phyloP scores from a whole-genome alignment of 2,797 vertebrate genomes.

The Aulostomus chinensis region DNA sequence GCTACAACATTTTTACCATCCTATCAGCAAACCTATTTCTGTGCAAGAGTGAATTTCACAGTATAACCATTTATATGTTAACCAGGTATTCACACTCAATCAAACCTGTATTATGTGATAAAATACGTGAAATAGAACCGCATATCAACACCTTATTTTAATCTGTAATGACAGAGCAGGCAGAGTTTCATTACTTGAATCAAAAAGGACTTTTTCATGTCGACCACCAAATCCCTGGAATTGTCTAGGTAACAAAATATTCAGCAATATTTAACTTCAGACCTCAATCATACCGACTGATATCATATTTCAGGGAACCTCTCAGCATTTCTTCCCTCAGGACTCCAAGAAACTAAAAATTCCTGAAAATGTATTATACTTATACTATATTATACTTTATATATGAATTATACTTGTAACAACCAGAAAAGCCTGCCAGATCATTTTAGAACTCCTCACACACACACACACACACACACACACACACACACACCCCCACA shows the following conservation, averaged over 20 bases:
- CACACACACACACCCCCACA: too few species aligned
- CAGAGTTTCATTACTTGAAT: conserved; percentile 7
- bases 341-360: too few species aligned
- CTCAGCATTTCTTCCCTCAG: neutral
- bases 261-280: conserved; percentile 12
- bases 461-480: too few species aligned
- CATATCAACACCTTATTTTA: conserved; percentile 18
- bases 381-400: too few species aligned
- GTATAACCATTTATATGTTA: conserved; percentile 67
- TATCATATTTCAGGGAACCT: neutral
- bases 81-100: conserved; percentile 53
- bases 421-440: too few species aligned
- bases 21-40: conserved; percentile 4
- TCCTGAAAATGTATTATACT: too few species aligned
- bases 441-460: too few species aligned
- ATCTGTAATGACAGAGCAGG: conserved; percentile 7
- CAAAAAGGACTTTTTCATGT: conserved; percentile 11
- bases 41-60: conserved; percentile 33
- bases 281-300: conserved; percentile 2
- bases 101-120: conserved; percentile 38
- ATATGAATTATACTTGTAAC: too few species aligned
- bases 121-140: conserved; percentile 44
- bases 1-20: conserved; percentile 15
- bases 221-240: neutral
- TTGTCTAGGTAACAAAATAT: neutral